Conservation (phyloP, 2,113 vertebrate genomes). For the Rhizomys pruinosus region DNA sequence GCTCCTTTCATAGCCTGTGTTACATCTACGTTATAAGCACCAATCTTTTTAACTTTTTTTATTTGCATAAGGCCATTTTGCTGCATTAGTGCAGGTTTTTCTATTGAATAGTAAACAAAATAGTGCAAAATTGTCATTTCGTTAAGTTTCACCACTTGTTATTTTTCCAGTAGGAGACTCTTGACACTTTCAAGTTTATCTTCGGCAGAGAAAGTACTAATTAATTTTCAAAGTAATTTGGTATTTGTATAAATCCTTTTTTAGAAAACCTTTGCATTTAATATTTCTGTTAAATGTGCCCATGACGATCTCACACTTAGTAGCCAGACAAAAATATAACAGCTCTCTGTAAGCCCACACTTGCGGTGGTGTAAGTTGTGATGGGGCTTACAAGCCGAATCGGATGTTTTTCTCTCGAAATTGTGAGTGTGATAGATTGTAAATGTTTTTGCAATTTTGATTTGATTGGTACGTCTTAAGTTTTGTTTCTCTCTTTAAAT, state of each 20-base stretch:
- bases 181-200: too few species aligned
- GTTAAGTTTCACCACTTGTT: too few species aligned
- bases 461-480: conserved; percentile 16
- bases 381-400: background rate
- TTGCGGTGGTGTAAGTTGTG: background rate
- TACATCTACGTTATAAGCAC: conserved; percentile 62
- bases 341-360: background rate
- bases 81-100: too few species aligned
- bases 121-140: too few species aligned
- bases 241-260: too few species aligned
- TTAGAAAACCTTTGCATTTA: too few species aligned
- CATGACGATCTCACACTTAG: conserved; percentile 55
- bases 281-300: too few species aligned
- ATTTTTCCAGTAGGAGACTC: too few species aligned
- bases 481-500: conserved; percentile 44
- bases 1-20: conserved; percentile 51
- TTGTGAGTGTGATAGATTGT: conserved; percentile 52
- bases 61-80: conserved; percentile 37
- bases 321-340: background rate
- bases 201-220: too few species aligned
- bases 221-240: too few species aligned
- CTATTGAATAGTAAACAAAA: too few species aligned
- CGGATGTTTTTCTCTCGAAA: background rate
- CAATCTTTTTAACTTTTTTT: conserved; percentile 46
- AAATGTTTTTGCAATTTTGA: conserved; percentile 43